Base-by-base conservation (phyloP, 2,113 vertebrate genomes). In the Sander lucioperca region DNA sequence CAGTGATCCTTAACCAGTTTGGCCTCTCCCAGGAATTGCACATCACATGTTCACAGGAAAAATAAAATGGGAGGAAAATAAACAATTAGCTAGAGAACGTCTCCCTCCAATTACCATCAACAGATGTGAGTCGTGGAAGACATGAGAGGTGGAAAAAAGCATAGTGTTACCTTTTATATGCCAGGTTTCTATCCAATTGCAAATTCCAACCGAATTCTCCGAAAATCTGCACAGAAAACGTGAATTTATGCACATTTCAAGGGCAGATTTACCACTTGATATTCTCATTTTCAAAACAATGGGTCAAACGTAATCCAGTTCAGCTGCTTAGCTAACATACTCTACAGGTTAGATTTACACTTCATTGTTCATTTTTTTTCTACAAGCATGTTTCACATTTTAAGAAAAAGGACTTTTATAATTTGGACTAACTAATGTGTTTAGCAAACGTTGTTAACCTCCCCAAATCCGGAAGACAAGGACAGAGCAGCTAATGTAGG, bases 21-120 rank as follows among this genome's bases (percentile, higher is more conserved):
- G 88, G 86, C 75, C 85, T 92, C 84, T 88, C 89, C 71, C 74
- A 80, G 85, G 90, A 89, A 86, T 77, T 80, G 68, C 80, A 93
- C 89, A 89, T 88, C 85, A 88, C 75, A 88, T 87, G 80, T 84
- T 92, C 56, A 36, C 64, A 87, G 84, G 79, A 83, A 84, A 77
- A 78, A 82, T 70, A 68, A 65, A 72, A 82, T 64, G 43, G 25
- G 71, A 82, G 77, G 77, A 84, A 89, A 91, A 89, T 88, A 90
- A 92, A 91, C 86, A 90, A 73, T 86, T 86, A 79, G 85, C 74
- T 45, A n/a, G 54, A 59, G 57, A 76, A 82, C 21, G 30, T 76
- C 83, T 81, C 64, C 51, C 51, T 80, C 58, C 86, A 90, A 82
- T 92, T 88, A 91, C 78, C 50, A 56, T 23, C 72, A 86, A 68